These are phyloP conservation scores for Lepidonotus clava DNA, from an alignment of 2,888 invertebrate species.

Conservation along the genomic window DNA sequence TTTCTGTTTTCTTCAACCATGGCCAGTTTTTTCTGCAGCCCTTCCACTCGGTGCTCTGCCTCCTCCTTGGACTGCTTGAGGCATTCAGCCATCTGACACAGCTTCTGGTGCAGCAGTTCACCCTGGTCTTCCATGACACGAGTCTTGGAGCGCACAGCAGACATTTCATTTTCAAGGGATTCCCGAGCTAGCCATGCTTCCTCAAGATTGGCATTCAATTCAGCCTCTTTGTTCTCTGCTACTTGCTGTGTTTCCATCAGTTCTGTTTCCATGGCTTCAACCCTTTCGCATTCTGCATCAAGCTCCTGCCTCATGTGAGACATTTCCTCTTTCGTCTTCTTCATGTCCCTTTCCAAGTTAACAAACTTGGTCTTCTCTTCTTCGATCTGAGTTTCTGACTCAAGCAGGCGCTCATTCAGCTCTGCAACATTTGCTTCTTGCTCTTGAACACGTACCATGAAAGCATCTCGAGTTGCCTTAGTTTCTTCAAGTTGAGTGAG, in stretches of 20 bases:
- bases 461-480: neutral
- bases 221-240: neutral
- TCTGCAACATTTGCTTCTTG: neutral
- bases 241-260: constrained; percentile 39
- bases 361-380: neutral
- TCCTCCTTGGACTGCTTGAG: neutral
- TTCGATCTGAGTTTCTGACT: neutral
- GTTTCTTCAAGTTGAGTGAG: neutral
- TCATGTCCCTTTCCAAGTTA: neutral
- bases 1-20: neutral
- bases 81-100: neutral
- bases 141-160: neutral
- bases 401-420: neutral
- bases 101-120: constrained; percentile 1
- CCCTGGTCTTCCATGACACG: neutral
- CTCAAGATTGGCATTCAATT: neutral
- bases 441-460: constrained; percentile 25
- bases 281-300: constrained; percentile 30
- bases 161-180: neutral
- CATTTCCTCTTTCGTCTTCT: neutral
- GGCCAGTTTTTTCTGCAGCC: neutral
- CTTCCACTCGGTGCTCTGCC: neutral
- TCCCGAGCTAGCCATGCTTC: neutral
- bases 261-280: constrained; percentile 19
- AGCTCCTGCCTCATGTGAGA: constrained; percentile 15